Evolutionary conservation across 1,140 invertebrate species (phyloP).

Genomic region (Scaptodrosophila lebanonensis): DNA sequence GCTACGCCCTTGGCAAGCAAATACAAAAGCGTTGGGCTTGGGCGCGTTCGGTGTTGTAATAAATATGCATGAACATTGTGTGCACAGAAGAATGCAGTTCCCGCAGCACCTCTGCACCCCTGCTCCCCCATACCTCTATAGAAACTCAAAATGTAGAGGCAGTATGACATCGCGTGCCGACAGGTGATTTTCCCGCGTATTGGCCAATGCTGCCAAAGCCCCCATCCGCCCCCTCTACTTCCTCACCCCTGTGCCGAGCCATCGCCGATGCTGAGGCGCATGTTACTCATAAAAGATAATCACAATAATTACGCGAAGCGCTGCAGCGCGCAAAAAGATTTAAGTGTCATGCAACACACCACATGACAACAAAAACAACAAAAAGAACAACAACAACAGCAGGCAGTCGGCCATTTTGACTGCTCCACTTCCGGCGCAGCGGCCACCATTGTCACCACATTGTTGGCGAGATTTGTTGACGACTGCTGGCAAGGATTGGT

Average conservation of each 20-base stretch:
- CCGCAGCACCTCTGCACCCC: too few relatives aligned
- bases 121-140: too few relatives aligned
- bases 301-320: slow-evolving; percentile 62
- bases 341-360: slow-evolving; percentile 67
- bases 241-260: too few relatives aligned
- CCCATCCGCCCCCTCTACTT: too few relatives aligned
- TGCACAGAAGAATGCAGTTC: slow-evolving; percentile 65
- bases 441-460: slow-evolving; percentile 54
- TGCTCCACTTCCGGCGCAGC: slow-evolving; percentile 49
- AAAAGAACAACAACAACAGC: neutral
- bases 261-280: slow-evolving; percentile 12
- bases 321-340: slow-evolving; percentile 57
- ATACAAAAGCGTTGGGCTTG: slow-evolving; percentile 72
- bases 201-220: slow-evolving; percentile 57
- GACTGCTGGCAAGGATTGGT: slow-evolving; percentile 6
- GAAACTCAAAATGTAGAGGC: too few relatives aligned
- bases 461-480: slow-evolving; percentile 37
- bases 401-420: slow-evolving; percentile 49
- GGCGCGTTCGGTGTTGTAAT: slow-evolving; percentile 58
- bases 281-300: slow-evolving; percentile 43
- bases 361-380: slow-evolving; percentile 44
- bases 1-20: too few relatives aligned
- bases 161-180: slow-evolving; percentile 59
- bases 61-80: slow-evolving; percentile 69
- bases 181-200: slow-evolving; percentile 64